Evolutionary conservation across 2,797 vertebrate species (phyloP).

Genomic region (Nannoperca australis): DNA sequence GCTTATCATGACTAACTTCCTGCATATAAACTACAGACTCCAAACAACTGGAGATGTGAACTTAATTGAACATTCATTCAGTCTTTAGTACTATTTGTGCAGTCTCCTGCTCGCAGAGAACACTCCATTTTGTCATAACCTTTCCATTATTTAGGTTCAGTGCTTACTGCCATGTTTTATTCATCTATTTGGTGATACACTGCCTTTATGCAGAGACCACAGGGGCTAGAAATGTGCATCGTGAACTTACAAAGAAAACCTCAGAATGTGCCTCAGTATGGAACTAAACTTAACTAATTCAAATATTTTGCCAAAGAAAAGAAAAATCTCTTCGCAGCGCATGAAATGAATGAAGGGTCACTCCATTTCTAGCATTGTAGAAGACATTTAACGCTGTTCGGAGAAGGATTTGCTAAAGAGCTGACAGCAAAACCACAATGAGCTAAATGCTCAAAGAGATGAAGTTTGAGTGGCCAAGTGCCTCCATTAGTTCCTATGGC

Average conservation of each 20-base stretch:
- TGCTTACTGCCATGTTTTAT: constrained; percentile 80
- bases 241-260: constrained; percentile 28
- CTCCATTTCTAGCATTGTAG: constrained; percentile 34
- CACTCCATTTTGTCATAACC: constrained; percentile 74
- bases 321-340: constrained; percentile 8
- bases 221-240: constrained; percentile 40
- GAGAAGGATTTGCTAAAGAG: constrained; percentile 69
- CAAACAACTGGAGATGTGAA: constrained; percentile 30
- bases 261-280: constrained; percentile 14
- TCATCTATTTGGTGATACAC: constrained; percentile 62
- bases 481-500: constrained; percentile 71
- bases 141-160: constrained; percentile 79
- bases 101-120: constrained; percentile 53
- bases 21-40: constrained; percentile 20
- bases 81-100: constrained; percentile 65
- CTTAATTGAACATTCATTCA: constrained; percentile 59
- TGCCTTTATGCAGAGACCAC: constrained; percentile 53
- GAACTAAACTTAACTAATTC: constrained; percentile 19
- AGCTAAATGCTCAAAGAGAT: constrained; percentile 70
- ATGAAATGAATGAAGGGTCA: constrained; percentile 45
- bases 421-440: constrained; percentile 73
- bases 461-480: constrained; percentile 72
- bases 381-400: constrained; percentile 46
- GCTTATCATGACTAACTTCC: constrained; percentile 9
- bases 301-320: constrained; percentile 27